A percentile compares a stretch with the other conserved stretches of the same genome.
Conservation (phyloP, 2,113 vertebrate species). For the Cervus canadensis region DNA sequence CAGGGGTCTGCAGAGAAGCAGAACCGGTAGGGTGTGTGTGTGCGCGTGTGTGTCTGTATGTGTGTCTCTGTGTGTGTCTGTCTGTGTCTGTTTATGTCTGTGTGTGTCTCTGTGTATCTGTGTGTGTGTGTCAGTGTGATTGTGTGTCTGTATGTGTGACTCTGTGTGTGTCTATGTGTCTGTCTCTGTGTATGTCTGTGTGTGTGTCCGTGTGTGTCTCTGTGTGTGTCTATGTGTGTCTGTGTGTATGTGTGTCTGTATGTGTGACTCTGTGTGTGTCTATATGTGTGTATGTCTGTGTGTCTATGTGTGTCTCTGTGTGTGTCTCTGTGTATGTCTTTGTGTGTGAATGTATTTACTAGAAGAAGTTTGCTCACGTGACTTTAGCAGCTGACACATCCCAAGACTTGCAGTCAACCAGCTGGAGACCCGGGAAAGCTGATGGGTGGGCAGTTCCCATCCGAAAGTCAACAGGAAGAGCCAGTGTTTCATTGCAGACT, state of each 20-base stretch:
- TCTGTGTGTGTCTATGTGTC: too few relatives aligned
- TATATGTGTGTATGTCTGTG: too few relatives aligned
- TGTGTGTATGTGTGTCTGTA: not conserved
- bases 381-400: accelerated
- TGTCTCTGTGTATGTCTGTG: too few relatives aligned
- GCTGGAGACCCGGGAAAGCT: not conserved
- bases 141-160: too few relatives aligned
- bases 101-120: too few relatives aligned
- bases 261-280: not conserved
- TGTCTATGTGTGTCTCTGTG: not conserved
- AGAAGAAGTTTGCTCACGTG: not conserved
- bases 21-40: not conserved
- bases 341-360: not conserved
- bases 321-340: not conserved
- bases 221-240: not conserved
- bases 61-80: too few relatives aligned
- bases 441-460: accelerated
- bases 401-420: not conserved
- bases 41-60: not conserved
- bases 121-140: too few relatives aligned
- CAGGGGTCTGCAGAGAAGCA: not conserved
- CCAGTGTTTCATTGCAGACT: not conserved
- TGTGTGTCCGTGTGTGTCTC: too few relatives aligned
- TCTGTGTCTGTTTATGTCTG: too few relatives aligned
- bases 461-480: not conserved